phyloP scores from a whole-genome alignment of 2,888 invertebrate genomes.

The Melanostoma mellinum region DNA sequence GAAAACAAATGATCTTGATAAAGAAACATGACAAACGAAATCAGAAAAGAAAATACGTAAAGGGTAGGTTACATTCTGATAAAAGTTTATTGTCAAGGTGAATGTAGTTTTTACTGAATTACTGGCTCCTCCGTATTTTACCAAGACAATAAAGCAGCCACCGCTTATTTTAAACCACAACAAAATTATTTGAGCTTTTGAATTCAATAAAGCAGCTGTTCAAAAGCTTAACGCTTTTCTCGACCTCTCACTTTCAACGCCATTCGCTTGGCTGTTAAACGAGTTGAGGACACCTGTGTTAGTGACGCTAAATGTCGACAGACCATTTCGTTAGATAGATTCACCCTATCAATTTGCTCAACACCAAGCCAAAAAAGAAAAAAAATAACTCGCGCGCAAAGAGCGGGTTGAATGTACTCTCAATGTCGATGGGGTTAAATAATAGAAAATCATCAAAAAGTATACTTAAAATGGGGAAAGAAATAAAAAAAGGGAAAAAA shows the following conservation, averaged over 20 bases:
- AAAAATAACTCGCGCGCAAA: neutral
- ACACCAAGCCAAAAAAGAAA: neutral
- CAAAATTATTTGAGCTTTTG: too few relatives aligned
- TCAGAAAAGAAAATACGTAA: neutral
- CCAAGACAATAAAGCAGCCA: neutral
- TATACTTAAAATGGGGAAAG: constrained; percentile 16
- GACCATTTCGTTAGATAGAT: too few relatives aligned
- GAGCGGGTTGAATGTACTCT: constrained; percentile 51
- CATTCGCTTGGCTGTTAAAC: too few relatives aligned
- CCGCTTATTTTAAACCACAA: neutral
- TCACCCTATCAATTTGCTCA: too few relatives aligned
- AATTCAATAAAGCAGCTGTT: too few relatives aligned
- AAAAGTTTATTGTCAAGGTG: constrained; percentile 70
- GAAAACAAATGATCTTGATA: neutral
- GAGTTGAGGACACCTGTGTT: too few relatives aligned
- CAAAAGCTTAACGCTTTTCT: constrained; percentile 24
- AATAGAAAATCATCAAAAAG: constrained; percentile 28
- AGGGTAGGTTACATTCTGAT: constrained; percentile 42
- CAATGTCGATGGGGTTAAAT: constrained; percentile 68
- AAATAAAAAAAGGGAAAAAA: neutral
- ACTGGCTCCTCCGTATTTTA: neutral
- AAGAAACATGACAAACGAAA: neutral
- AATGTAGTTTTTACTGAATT: constrained; percentile 20
- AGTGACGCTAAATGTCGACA: too few relatives aligned
- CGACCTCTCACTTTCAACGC: neutral